A percentile compares a stretch with the other conserved stretches of the same genome.
Evolutionary conservation across 2,797 vertebrate species (phyloP).

Genomic region (Myiotriccus ornatus): DNA sequence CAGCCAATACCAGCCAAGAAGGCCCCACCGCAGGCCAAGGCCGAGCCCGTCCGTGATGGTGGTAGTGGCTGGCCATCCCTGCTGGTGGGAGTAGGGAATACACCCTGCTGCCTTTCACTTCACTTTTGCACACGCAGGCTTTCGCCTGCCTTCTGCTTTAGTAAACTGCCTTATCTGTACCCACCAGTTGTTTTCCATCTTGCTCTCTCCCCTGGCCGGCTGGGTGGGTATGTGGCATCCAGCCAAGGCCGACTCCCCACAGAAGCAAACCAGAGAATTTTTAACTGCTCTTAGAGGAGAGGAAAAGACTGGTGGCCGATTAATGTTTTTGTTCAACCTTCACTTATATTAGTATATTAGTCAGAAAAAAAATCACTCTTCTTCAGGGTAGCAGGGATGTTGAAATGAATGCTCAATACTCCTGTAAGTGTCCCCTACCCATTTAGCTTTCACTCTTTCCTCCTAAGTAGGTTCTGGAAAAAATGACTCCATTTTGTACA

Average conservation of each 20-base stretch:
- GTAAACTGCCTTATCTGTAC: too few relatives aligned
- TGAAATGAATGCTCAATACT: background rate
- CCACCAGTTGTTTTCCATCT: too few relatives aligned
- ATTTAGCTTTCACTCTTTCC: background rate
- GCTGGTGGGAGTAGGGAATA: too few relatives aligned
- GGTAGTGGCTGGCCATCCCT: too few relatives aligned
- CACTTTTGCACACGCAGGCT: too few relatives aligned
- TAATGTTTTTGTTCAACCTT: background rate
- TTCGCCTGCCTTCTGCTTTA: too few relatives aligned
- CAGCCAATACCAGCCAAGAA: background rate
- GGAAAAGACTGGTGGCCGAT: background rate
- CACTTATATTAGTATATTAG: background rate
- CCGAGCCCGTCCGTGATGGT: rapidly evolving
- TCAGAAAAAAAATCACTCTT: background rate
- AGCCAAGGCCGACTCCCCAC: too few relatives aligned
- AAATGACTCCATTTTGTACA: background rate
- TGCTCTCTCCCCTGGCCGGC: too few relatives aligned
- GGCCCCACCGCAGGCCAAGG: rapidly evolving
- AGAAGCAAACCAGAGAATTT: background rate
- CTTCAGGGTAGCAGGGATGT: background rate
- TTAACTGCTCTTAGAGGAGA: background rate
- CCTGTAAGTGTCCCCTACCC: rapidly evolving
- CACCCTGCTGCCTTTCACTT: too few relatives aligned
- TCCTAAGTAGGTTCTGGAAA: background rate
- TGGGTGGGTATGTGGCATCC: too few relatives aligned